These are phyloP conservation scores for Sesamia nonagrioides DNA, from an alignment of 1,140 invertebrate species.

Conservation along the genomic window DNA sequence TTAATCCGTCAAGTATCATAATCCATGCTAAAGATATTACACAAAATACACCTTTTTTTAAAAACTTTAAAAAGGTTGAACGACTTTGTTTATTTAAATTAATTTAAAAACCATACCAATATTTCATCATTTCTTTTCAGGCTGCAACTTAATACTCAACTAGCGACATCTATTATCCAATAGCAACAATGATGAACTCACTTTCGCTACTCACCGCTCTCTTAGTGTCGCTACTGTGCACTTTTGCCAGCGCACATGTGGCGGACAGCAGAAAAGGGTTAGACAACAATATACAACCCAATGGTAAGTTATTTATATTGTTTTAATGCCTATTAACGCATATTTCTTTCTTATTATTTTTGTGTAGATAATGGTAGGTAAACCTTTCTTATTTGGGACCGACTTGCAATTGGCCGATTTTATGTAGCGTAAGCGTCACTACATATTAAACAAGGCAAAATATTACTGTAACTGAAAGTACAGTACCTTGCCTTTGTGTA, in stretches of 20 bases:
- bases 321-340: no score
- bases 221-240: conserved; percentile 69
- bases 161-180: conserved; percentile 66
- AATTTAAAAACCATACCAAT: neutral
- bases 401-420: no score
- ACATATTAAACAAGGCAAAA: no score
- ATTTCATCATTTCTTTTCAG: conserved; percentile 40
- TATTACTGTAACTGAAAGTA: no score
- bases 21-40: no score
- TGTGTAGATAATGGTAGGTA: no score
- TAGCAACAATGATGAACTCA: conserved; percentile 73
- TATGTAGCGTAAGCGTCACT: no score
- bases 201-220: conserved; percentile 71
- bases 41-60: no score
- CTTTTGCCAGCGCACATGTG: conserved; percentile 62
- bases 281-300: conserved; percentile 70
- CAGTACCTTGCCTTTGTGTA: neutral
- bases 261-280: conserved; percentile 59
- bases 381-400: no score
- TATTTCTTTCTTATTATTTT: neutral
- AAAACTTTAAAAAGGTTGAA: no score
- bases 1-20: no score
- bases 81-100: neutral
- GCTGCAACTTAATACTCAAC: conserved; percentile 42
- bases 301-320: conserved; percentile 62